phyloP scores from a whole-genome alignment of 2,113 vertebrate genomes.

The Onychostruthus taczanowskii region DNA sequence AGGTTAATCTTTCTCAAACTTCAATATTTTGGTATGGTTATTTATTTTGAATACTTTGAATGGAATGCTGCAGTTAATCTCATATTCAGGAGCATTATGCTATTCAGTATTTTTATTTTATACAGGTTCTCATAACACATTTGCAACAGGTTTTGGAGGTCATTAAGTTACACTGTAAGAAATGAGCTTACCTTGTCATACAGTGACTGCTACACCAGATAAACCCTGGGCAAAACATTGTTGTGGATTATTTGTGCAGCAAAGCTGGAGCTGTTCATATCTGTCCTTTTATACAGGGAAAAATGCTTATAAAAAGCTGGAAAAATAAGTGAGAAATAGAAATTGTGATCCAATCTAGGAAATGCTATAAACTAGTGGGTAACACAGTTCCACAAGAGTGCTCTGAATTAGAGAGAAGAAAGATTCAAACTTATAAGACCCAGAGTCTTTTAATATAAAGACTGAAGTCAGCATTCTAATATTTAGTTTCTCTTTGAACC shows the following conservation, averaged over 20 bases:
- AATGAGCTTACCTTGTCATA: background rate
- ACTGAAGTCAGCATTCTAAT: background rate
- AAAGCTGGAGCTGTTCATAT: background rate
- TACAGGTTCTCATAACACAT: background rate
- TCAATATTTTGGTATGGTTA: background rate
- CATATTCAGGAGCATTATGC: background rate
- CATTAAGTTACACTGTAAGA: background rate
- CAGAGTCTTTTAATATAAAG: background rate
- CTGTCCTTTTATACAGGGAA: background rate
- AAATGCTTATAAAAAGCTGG: background rate
- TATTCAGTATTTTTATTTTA: background rate
- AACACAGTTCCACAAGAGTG: background rate
- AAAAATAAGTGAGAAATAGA: background rate
- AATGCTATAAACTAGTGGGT: background rate
- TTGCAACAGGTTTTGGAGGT: background rate
- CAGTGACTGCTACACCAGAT: background rate
- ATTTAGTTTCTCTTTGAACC: constrained; percentile 14
- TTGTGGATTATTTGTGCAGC: background rate
- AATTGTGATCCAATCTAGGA: background rate
- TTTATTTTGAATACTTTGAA: background rate
- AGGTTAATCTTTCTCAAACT: background rate
- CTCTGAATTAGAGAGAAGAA: background rate
- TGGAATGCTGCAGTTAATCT: background rate
- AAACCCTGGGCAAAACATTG: background rate
- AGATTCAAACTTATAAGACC: background rate